Evolutionary conservation across 2,888 invertebrate genomes (phyloP).

Genomic region (Oegoconia quadripuncta): DNA sequence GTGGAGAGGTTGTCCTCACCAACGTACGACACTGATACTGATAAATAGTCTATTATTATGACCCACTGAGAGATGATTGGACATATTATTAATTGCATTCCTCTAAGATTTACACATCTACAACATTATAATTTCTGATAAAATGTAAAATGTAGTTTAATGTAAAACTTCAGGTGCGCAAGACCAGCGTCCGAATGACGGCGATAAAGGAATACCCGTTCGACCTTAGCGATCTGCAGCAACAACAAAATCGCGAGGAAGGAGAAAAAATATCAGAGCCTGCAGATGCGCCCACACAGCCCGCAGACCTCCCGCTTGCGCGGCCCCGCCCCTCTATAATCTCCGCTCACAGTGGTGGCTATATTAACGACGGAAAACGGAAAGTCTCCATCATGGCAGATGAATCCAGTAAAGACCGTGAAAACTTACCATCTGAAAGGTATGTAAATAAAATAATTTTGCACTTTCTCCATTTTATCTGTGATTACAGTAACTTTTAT

Average conservation of each 20-base stretch:
- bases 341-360: slow-evolving; percentile 18
- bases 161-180: slow-evolving; percentile 63
- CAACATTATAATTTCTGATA: too few relatives aligned
- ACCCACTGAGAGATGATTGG: too few relatives aligned
- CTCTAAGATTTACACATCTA: too few relatives aligned
- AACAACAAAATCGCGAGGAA: slow-evolving; percentile 32
- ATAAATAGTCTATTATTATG: too few relatives aligned
- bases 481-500: too few relatives aligned
- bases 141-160: too few relatives aligned
- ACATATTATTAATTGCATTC: too few relatives aligned
- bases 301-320: slow-evolving; percentile 15
- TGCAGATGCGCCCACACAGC: slow-evolving; percentile 7
- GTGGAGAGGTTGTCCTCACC: too few relatives aligned
- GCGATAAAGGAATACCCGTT: slow-evolving; percentile 76
- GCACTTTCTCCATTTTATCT: too few relatives aligned
- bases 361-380: slow-evolving; percentile 67
- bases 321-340: slow-evolving; percentile 15
- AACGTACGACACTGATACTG: too few relatives aligned
- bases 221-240: slow-evolving; percentile 66
- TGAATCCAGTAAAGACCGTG: slow-evolving; percentile 78
- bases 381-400: slow-evolving; percentile 83
- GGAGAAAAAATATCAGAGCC: slow-evolving; percentile 21
- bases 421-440: slow-evolving; percentile 83
- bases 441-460: too few relatives aligned
- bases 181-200: slow-evolving; percentile 74